A percentile compares a stretch with the other conserved stretches of the same genome.
These are phyloP conservation scores for Eulimnadia texana DNA, from an alignment of 1,140 invertebrate genomes.

Conservation along the genomic window DNA sequence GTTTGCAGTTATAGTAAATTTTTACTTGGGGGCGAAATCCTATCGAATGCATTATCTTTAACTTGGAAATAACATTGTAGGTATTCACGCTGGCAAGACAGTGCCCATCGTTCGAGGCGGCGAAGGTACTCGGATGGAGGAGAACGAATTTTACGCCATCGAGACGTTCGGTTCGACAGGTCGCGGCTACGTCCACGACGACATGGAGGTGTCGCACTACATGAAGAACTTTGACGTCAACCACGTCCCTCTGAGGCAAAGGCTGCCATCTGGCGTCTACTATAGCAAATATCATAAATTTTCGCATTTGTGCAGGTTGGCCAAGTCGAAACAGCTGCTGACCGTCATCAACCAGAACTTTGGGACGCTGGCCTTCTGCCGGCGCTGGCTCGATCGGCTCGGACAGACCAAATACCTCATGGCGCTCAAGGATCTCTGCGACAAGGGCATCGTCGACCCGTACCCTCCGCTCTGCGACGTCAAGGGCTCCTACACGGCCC, in stretches of 20 bases:
- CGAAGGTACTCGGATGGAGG: constrained; percentile 94
- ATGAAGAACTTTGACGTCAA: constrained; percentile 98
- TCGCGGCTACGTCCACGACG: constrained; percentile 89
- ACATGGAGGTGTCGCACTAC: constrained; percentile 98
- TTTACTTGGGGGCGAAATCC: too few relatives aligned
- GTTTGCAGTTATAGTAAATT: too few relatives aligned
- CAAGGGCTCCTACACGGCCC: constrained; percentile 96
- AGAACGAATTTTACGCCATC: constrained; percentile 98
- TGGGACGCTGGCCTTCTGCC: constrained; percentile 94
- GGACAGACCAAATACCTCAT: constrained; percentile 96
- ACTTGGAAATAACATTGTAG: constrained; percentile 28
- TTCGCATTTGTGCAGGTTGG: constrained; percentile 41
- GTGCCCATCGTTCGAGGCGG: constrained; percentile 99
- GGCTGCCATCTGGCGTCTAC: constrained; percentile 1
- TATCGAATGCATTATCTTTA: too few relatives aligned
- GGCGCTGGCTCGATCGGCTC: constrained; percentile 92
- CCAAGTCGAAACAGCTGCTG: constrained; percentile 82
- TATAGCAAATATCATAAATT: constrained; percentile 1
- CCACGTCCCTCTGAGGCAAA: constrained; percentile 60
- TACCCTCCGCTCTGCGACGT: constrained; percentile 97
- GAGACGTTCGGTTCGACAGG: constrained; percentile 99
- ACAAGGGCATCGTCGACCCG: constrained; percentile 85
- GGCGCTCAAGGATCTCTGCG: constrained; percentile 95
- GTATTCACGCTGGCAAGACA: constrained; percentile 97
- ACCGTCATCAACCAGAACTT: constrained; percentile 97